Conservation (phyloP, 2,113 vertebrate genomes). For the Chaenocephalus aceratus region DNA sequence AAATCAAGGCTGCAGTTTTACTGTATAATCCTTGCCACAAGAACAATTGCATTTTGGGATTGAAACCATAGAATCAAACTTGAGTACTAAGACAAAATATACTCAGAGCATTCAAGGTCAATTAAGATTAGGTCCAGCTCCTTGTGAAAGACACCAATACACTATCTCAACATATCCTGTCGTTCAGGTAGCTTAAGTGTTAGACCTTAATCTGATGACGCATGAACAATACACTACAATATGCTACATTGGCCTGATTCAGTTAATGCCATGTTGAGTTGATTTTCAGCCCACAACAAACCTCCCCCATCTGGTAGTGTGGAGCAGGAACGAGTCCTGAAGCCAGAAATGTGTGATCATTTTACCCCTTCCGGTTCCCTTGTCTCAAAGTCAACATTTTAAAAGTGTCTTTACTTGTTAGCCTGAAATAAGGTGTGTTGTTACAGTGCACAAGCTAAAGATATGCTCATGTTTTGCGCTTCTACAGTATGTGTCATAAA, state of each 20-base stretch:
- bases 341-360: too few species aligned
- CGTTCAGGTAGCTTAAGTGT: neutral
- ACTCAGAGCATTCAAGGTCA: neutral
- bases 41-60: neutral
- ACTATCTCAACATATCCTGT: too few species aligned
- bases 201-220: constrained; percentile 16
- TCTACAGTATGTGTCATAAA: too few species aligned
- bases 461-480: too few species aligned
- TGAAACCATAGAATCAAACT: neutral
- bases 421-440: too few species aligned
- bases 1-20: neutral
- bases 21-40: neutral
- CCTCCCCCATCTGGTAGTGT: constrained; percentile 6
- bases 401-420: too few species aligned
- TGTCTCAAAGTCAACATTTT: too few species aligned
- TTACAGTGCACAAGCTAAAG: too few species aligned
- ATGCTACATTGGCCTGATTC: neutral
- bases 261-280: neutral
- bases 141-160: neutral
- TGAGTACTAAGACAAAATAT: neutral
- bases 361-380: too few species aligned
- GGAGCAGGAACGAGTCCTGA: too few species aligned
- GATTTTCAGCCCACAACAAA: constrained; percentile 2
- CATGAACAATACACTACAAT: constrained; percentile 15
- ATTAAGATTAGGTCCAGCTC: neutral